phyloP scores from a whole-genome alignment of 2,888 invertebrate species.

The Nezara viridula region DNA sequence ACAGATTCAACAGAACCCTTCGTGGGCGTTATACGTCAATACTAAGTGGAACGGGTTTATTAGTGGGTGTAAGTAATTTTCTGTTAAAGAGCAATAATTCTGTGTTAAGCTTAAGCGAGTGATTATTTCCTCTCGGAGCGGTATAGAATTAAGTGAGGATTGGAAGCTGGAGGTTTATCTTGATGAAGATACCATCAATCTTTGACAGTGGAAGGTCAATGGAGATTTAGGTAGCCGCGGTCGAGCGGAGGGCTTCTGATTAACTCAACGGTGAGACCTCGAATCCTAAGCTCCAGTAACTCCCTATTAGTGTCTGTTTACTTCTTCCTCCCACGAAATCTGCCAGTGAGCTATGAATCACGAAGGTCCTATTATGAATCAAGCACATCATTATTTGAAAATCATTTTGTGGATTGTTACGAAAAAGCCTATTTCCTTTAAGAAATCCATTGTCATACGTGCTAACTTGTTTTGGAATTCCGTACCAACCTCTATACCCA shows the following conservation, averaged over 20 bases:
- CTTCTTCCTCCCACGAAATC: not conserved
- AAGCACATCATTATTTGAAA: no score
- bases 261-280: not conserved
- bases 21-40: not conserved
- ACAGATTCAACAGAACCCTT: not conserved
- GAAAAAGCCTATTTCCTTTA: no score
- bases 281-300: not conserved
- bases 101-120: not conserved
- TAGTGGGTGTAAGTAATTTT: not conserved
- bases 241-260: not conserved
- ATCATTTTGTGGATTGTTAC: no score
- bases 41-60: not conserved
- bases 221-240: conserved; percentile 28
- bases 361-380: no score
- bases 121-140: not conserved
- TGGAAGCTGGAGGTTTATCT: not conserved
- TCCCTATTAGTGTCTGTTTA: conserved; percentile 22
- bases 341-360: not conserved
- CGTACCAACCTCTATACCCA: no score
- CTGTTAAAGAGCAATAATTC: not conserved
- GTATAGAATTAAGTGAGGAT: conserved; percentile 4
- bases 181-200: conserved; percentile 10
- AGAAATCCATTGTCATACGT: no score
- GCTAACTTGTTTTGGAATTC: no score
- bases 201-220: not conserved